Percentiles rank a stretch among this genome's conserved stretches.
Evolutionary conservation across 2,888 invertebrate species (phyloP).

Genomic region (Euzetes globulus): DNA sequence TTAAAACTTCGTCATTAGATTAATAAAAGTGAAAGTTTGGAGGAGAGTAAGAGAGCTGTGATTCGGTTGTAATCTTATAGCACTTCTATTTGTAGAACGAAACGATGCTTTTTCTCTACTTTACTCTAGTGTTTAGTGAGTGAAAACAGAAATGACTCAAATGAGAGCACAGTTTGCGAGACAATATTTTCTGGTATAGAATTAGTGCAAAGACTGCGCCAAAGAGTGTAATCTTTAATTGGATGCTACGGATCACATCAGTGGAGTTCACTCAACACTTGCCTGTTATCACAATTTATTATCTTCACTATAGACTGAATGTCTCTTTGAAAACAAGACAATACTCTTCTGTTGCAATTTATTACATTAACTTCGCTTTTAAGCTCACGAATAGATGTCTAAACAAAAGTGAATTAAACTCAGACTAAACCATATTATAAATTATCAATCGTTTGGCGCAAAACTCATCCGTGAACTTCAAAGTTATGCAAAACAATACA

Average conservation of each 20-base stretch:
- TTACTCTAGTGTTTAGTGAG: background rate
- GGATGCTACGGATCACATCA: conserved; percentile 3
- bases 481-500: background rate
- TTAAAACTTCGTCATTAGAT: conserved; percentile 2
- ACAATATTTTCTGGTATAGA: conserved; percentile 12
- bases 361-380: conserved; percentile 16
- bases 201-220: background rate
- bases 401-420: background rate
- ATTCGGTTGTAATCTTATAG: conserved; percentile 5
- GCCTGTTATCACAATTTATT: conserved; percentile 26
- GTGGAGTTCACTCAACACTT: conserved; percentile 17
- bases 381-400: conserved; percentile 15
- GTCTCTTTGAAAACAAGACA: conserved; percentile 22
- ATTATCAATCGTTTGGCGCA: background rate
- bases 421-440: background rate
- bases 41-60: background rate
- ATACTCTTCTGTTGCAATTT: background rate
- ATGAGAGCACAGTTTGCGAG: conserved; percentile 5
- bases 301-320: conserved; percentile 3
- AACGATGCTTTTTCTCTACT: background rate
- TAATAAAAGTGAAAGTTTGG: background rate
- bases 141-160: background rate
- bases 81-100: background rate
- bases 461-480: background rate
- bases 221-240: conserved; percentile 25